These are phyloP conservation scores for Mirounga angustirostris DNA, from an alignment of 2,113 vertebrate genomes.

Conservation along the genomic window DNA sequence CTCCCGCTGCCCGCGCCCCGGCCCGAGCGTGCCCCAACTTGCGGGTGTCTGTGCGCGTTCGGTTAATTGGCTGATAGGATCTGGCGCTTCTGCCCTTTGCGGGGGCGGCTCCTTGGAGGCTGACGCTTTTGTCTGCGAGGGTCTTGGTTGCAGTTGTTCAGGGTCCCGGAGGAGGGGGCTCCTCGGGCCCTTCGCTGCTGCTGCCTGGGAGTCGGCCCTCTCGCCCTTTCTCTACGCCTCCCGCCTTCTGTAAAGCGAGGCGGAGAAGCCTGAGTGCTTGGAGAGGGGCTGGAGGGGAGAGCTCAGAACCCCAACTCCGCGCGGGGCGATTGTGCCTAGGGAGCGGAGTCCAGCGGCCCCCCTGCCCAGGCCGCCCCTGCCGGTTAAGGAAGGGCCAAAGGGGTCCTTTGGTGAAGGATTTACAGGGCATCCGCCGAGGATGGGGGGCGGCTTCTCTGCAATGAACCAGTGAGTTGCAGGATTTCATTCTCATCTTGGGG, in stretches of 20 bases:
- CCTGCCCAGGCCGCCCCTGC: neutral
- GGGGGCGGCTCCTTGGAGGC: slow-evolving; percentile 42
- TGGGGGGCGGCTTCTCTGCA: neutral
- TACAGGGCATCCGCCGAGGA: neutral
- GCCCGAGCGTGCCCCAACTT: slow-evolving; percentile 73
- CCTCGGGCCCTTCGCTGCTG: neutral
- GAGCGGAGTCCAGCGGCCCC: neutral
- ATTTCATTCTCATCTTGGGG: neutral
- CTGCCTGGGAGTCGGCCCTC: neutral
- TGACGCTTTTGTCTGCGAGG: slow-evolving; percentile 57
- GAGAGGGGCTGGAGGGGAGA: neutral
- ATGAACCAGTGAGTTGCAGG: neutral
- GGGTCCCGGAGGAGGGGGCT: neutral
- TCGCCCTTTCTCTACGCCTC: neutral
- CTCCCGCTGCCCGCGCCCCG: slow-evolving; percentile 58
- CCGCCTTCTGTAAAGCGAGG: neutral
- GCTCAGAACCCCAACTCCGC: neutral
- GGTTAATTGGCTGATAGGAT: slow-evolving; percentile 69
- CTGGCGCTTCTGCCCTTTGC: slow-evolving; percentile 64
- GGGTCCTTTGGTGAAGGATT: neutral
- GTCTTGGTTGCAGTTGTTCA: neutral
- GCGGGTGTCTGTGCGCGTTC: slow-evolving; percentile 44
- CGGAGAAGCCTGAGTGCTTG: neutral
- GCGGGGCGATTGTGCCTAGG: neutral
- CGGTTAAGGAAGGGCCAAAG: neutral